A percentile compares a stretch with the other conserved stretches of the same genome.
Evolutionary conservation across 1,140 invertebrate genomes (phyloP).

Genomic region (Brachystomella parvula): DNA sequence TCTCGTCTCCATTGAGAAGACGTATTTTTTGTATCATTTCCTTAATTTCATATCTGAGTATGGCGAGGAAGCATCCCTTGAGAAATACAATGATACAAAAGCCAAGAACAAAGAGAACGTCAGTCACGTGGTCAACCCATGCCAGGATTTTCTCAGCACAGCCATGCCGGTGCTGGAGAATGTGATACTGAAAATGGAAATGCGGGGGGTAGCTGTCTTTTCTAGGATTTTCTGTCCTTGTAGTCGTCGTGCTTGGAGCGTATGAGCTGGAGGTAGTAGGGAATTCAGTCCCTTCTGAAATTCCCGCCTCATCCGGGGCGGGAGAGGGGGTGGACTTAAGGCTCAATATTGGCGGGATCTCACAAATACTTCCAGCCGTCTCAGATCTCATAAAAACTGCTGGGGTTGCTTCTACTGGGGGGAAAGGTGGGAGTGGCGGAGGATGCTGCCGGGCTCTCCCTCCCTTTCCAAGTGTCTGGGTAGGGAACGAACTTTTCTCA

Average conservation of each 20-base stretch:
- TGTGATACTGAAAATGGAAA: not conserved
- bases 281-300: not conserved
- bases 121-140: slow-evolving; percentile 68
- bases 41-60: slow-evolving; percentile 54
- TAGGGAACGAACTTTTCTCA: slow-evolving; percentile 1
- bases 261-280: not conserved
- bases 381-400: not conserved
- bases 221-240: not conserved
- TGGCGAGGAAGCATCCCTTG: slow-evolving; percentile 80
- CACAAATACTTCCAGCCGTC: not conserved
- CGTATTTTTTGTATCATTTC: slow-evolving; percentile 72
- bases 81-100: slow-evolving; percentile 84
- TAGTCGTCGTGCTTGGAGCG: not conserved
- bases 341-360: not conserved
- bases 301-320: too few species aligned
- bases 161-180: slow-evolving; percentile 43
- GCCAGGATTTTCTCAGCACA: slow-evolving; percentile 60
- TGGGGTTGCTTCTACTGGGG: not conserved
- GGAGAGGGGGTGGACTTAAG: not conserved
- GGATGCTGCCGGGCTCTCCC: not conserved
- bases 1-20: slow-evolving; percentile 48
- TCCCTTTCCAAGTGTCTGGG: not conserved
- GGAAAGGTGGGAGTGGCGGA: not conserved
- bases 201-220: not conserved
- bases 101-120: slow-evolving; percentile 71